Percentiles rank a stretch among this genome's conserved stretches.
phyloP scores from a whole-genome alignment of 2,888 invertebrate genomes.

The Torymus tubicola region DNA sequence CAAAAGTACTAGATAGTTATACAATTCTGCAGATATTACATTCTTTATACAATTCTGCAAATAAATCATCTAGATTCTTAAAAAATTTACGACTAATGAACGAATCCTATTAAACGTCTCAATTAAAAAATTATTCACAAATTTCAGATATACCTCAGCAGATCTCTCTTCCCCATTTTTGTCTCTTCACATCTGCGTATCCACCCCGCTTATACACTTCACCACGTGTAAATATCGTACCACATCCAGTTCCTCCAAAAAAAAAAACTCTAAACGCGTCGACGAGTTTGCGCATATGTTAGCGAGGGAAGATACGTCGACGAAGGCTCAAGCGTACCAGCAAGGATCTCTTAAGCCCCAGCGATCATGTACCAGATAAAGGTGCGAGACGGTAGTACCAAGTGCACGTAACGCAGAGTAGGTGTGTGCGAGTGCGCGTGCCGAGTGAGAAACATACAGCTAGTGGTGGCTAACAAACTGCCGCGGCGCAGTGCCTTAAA shows the following conservation, averaged over 20 bases:
- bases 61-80: too few species aligned
- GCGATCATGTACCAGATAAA: slow-evolving; percentile 28
- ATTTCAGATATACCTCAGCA: too few species aligned
- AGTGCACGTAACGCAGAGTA: neutral
- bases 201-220: too few species aligned
- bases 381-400: neutral
- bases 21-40: too few species aligned
- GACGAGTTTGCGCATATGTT: slow-evolving; percentile 27
- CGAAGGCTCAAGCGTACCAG: neutral
- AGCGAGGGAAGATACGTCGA: neutral
- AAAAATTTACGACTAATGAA: too few species aligned
- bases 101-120: too few species aligned
- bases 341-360: slow-evolving; percentile 29
- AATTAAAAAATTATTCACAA: too few species aligned
- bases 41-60: too few species aligned
- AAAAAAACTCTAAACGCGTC: slow-evolving; percentile 16
- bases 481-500: slow-evolving; percentile 53
- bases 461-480: slow-evolving; percentile 60
- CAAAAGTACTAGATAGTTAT: too few species aligned
- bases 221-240: neutral
- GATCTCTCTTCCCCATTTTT: too few species aligned
- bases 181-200: too few species aligned
- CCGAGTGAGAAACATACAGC: slow-evolving; percentile 46
- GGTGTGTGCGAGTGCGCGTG: slow-evolving; percentile 14
- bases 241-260: neutral